Percentiles rank a stretch among this genome's conserved stretches.
Conservation (phyloP, 2,113 vertebrate species). For the Stegostoma tigrinum region DNA sequence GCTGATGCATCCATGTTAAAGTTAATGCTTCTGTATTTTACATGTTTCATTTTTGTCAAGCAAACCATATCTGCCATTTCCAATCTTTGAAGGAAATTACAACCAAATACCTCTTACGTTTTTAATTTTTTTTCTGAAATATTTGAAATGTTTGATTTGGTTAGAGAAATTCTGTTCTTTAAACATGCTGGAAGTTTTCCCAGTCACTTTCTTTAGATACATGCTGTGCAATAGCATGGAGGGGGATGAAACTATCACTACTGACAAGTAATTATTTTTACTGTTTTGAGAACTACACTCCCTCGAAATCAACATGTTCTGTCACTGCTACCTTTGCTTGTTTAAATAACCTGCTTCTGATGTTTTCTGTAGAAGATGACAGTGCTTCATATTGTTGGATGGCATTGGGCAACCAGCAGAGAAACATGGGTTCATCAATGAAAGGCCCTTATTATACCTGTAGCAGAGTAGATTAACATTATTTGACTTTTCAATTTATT, state of each 20-base stretch:
- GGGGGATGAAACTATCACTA: neutral
- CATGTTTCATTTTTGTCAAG: neutral
- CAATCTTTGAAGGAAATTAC: slow-evolving; percentile 5
- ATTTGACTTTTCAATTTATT: neutral
- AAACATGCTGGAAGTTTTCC: neutral
- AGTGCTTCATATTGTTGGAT: neutral
- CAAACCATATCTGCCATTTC: too few relatives aligned
- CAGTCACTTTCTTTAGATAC: neutral
- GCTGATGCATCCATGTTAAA: neutral
- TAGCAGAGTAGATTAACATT: neutral
- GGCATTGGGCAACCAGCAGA: neutral
- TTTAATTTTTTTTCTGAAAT: slow-evolving; percentile 43
- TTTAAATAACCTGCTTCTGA: neutral
- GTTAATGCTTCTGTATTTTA: neutral
- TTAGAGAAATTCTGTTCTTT: neutral
- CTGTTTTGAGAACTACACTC: neutral
- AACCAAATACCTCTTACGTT: slow-evolving; percentile 1
- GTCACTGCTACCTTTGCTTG: neutral
- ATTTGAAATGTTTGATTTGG: too few relatives aligned
- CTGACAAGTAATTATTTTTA: neutral
- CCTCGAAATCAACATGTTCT: neutral
- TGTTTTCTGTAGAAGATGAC: neutral
- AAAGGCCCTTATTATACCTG: neutral
- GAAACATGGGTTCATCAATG: neutral
- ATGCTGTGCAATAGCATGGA: neutral